Conservation (phyloP, 2,113 vertebrate genomes). For the Tauraco erythrolophus region DNA sequence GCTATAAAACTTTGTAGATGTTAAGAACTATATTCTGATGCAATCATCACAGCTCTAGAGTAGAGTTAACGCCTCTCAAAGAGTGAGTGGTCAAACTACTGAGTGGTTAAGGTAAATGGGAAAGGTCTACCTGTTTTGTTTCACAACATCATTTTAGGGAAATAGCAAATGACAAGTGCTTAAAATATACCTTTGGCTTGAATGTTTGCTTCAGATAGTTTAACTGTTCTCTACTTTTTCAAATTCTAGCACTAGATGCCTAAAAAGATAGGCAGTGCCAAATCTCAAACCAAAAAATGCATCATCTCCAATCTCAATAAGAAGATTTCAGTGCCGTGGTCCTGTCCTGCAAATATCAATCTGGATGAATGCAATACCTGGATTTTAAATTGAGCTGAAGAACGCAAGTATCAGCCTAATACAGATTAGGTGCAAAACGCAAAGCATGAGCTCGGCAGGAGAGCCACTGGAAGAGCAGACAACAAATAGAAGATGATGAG, state of each 20-base stretch:
- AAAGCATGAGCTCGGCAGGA: neutral
- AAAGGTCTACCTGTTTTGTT: neutral
- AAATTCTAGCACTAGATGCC: neutral
- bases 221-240: neutral
- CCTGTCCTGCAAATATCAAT: neutral
- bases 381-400: neutral
- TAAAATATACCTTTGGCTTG: neutral
- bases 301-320: neutral
- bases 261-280: neutral
- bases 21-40: neutral
- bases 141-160: neutral
- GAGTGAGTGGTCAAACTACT: neutral
- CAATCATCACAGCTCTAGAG: neutral
- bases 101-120: neutral
- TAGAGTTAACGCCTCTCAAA: neutral
- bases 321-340: neutral
- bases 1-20: neutral
- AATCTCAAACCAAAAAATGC: neutral
- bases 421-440: neutral
- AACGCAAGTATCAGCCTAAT: neutral
- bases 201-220: neutral
- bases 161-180: neutral
- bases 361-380: neutral
- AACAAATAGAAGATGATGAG: neutral
- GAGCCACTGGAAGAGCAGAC: neutral